Evolutionary conservation across 2,113 vertebrate species (phyloP).

Genomic region (Neoarius graeffei): DNA sequence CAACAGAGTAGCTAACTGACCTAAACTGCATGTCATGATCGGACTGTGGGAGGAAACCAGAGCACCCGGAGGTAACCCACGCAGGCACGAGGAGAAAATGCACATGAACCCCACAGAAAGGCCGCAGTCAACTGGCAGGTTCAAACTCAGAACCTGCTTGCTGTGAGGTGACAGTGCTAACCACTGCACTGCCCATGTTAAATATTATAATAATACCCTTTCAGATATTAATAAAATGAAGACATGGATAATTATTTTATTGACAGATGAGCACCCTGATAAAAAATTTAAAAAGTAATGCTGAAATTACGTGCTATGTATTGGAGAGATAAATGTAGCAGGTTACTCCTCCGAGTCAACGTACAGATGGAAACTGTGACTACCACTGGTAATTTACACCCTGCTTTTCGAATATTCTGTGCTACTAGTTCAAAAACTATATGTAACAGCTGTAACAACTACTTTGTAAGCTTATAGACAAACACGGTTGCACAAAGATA

Average conservation of each 20-base stretch:
- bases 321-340: neutral
- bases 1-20: too few relatives aligned
- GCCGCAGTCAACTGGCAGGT: too few relatives aligned
- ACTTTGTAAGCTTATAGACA: neutral
- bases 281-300: neutral
- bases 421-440: neutral
- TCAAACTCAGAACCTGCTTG: too few relatives aligned
- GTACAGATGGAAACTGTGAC: neutral
- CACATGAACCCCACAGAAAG: too few relatives aligned
- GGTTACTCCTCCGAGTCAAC: neutral
- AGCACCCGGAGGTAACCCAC: too few relatives aligned
- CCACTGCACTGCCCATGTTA: too few relatives aligned
- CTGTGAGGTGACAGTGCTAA: too few relatives aligned
- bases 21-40: too few relatives aligned
- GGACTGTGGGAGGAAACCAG: too few relatives aligned
- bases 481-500: too few relatives aligned
- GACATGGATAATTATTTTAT: neutral
- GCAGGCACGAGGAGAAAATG: too few relatives aligned
- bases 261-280: neutral
- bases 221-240: neutral
- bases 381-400: neutral
- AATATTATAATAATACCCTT: neutral
- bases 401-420: neutral
- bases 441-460: neutral
- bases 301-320: neutral